Base-by-base conservation (phyloP, 1,140 invertebrate species). In the Lepidurus apus region DNA sequence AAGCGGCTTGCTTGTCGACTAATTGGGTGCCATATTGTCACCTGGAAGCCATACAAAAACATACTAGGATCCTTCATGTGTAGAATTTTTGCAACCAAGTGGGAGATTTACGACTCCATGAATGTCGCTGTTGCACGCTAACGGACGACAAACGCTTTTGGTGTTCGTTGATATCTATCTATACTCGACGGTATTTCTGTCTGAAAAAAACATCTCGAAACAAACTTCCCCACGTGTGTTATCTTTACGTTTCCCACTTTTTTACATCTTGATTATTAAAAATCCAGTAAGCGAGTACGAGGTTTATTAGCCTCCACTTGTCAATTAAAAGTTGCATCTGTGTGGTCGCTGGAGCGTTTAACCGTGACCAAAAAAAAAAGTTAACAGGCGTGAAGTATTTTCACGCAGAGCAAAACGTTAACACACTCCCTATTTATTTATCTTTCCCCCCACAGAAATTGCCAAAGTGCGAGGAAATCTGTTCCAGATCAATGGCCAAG, bases 401-500 rank as follows among this genome's bases (percentile, higher is more conserved):
- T 76, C 45, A 34, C 45, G 42, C 45, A 24, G 9, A 1, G n/a
- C 43, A 24, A 43, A 53, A 47, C 42, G 24, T 73, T 80, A 73
- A 84, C 84, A 65, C 53, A 65, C 53, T n/a, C 53, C 53, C 13
- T 21, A 13, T 7, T 17, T 21, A 17, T 65, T 65, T 65, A 65
- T 65, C 85, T 82, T 85, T 87, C 87, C 86, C 84, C 73, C 93
- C 95, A 77, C 92, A 99, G 98, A 99, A 93, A 99, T 99, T 83
- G 95, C 95, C 85, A 95, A 95, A 90, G 97, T 99, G 77, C 91
- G 98, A 84, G 92, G 95, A 80, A 95, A 93, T 85, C 90, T 99
- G 85, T 99, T 99, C 89, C 97, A 99, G 90, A 96, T 98, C 86
- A 97, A 96, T 89, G 95, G 96, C 79, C 92, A 93, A 43, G 95